Percentiles rank a stretch among this genome's conserved stretches.
Evolutionary conservation across 92 coral and sea anemone genomes (phyloP).

Genomic region (Heteractis magnifica): DNA sequence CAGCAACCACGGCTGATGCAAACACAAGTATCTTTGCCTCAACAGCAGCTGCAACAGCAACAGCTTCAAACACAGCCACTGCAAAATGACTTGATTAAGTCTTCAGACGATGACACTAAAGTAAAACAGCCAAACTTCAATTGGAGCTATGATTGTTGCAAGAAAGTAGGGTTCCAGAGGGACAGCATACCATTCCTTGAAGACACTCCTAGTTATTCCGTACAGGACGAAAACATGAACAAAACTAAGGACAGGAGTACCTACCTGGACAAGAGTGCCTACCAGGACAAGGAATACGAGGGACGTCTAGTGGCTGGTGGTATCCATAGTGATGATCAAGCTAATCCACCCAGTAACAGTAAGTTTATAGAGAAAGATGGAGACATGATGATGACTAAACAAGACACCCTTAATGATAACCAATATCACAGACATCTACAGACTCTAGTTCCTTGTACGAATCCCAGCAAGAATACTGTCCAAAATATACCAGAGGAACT

Average conservation of each 20-base stretch:
- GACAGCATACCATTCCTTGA: constrained; percentile 31
- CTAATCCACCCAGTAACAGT: background rate
- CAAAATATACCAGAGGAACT: background rate
- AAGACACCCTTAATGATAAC: background rate
- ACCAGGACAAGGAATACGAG: background rate
- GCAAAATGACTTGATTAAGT: background rate
- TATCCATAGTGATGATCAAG: background rate
- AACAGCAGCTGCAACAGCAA: background rate
- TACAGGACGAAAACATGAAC: background rate
- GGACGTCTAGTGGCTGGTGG: background rate
- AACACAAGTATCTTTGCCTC: background rate
- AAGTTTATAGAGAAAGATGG: background rate
- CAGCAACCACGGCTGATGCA: background rate
- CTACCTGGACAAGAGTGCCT: no score
- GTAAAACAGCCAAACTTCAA: background rate
- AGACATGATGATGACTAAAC: background rate
- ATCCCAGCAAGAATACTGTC: background rate
- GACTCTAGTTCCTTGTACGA: constrained; percentile 4
- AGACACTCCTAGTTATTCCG: background rate
- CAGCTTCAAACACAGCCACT: background rate
- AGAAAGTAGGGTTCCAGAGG: background rate
- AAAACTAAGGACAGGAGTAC: no score
- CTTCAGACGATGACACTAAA: background rate
- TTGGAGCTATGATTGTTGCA: background rate
- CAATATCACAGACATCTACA: background rate